These are phyloP conservation scores for Nesoenas mayeri DNA, from an alignment of 2,113 vertebrate genomes.

Conservation along the genomic window DNA sequence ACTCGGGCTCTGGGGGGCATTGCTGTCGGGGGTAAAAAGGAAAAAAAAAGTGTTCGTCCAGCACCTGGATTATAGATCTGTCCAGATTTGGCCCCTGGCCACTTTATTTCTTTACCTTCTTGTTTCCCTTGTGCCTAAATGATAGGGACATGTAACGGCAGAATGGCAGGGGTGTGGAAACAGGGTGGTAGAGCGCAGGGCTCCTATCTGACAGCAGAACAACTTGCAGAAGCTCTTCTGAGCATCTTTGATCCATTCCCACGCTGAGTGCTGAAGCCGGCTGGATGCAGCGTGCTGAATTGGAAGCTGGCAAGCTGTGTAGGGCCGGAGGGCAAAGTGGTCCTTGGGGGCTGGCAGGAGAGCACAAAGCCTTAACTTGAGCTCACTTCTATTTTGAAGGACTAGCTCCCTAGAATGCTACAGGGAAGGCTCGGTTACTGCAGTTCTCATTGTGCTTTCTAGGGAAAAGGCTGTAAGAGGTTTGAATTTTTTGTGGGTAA, in stretches of 20 bases:
- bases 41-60: neutral
- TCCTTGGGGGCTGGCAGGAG: neutral
- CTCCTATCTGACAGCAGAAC: neutral
- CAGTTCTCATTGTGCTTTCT: neutral
- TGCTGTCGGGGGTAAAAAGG: rapidly evolving
- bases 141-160: neutral
- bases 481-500: neutral
- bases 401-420: neutral
- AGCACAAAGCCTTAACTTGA: neutral
- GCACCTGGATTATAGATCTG: neutral
- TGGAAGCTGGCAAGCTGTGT: neutral
- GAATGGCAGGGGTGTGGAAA: neutral
- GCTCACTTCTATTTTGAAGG: neutral
- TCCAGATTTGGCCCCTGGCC: neutral
- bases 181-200: neutral
- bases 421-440: neutral
- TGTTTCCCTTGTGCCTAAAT: neutral
- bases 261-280: neutral
- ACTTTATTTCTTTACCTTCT: neutral
- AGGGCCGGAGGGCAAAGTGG: neutral
- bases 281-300: neutral
- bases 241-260: neutral
- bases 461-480: neutral
- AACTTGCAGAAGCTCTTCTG: neutral
- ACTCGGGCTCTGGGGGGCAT: neutral